phyloP scores from a whole-genome alignment of 2,888 invertebrate genomes.

The Onthophagus sagittarius region DNA sequence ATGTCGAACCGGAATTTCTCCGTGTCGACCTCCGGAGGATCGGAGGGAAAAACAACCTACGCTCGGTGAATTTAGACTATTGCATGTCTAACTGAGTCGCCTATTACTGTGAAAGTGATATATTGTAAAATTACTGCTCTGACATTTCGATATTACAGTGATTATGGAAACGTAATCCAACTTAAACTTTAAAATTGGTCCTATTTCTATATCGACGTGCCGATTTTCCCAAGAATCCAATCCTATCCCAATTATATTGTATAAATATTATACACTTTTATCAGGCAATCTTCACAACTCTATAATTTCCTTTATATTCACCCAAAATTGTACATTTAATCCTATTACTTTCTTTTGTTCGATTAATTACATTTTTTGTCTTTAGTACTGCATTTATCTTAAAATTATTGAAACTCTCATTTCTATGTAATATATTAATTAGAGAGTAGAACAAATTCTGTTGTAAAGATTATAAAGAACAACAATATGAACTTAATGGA shows the following conservation, averaged over 20 bases:
- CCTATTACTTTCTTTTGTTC: neutral
- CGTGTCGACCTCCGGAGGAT: neutral
- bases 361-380: too few species aligned
- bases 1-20: constrained; percentile 10
- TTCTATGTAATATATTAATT: too few species aligned
- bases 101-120: constrained; percentile 4
- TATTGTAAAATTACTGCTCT: constrained; percentile 4
- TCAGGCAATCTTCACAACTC: neutral
- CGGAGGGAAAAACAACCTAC: neutral
- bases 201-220: neutral
- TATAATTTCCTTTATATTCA: neutral
- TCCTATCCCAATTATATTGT: neutral
- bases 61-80: neutral
- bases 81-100: constrained; percentile 3
- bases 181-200: neutral
- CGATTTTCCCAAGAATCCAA: neutral
- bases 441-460: too few species aligned
- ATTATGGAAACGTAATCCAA: neutral
- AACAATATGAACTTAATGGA: too few species aligned
- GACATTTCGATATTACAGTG: neutral
- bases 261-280: neutral
- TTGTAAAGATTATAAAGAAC: too few species aligned
- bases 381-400: too few species aligned
- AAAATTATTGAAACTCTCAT: too few species aligned
- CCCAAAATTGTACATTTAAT: neutral